Evolutionary conservation across 2,888 invertebrate species (phyloP), one percentile per base, ranked within the genome.

Genomic region (Gibbula magus): DNA sequence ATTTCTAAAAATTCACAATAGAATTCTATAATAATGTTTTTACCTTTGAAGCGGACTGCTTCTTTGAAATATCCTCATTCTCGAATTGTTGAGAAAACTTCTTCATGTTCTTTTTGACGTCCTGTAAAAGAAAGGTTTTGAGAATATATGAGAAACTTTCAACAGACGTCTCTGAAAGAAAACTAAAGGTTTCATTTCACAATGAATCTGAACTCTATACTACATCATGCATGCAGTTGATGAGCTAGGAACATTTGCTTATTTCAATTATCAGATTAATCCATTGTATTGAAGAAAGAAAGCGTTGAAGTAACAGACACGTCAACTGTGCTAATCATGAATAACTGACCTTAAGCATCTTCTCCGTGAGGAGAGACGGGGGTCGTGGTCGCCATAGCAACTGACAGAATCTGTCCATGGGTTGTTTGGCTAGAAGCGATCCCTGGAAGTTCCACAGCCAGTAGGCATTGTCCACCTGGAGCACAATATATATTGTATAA

Each of bases 361-460:
- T 96, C 74, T 96, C 95, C 0, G 95, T 93, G 1, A 99, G 94
- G 45, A 98, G 94, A 45, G 97, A 96, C 0, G 96, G 95, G 0
- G 99, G 98, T 61, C 99, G 95, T 29, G 99, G 99, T 86, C 99
- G 95, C 99, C 99, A 99, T 91, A 97, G 94, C 92, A 98, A 95
- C 94, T 99, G 98, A 78, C 97, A 97, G 93, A 99, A 98, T 75
- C 96, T 96, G 89, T 98, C 99, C 87, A 98, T 94, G 93, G 96
- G 96, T 83, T 97, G 96, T 89, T 98, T 94, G 86, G 95, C 95
- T 73, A 97, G 92, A 82, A 96, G 94, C 85, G 95, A 94, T 2
- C 96, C 96, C 94, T 99, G 99, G 96, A 99, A 99, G 52, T 98
- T 97, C 96, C 99, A 99, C 91, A 99, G 95, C 95, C 98, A 98